phyloP scores from a whole-genome alignment of 2,888 invertebrate species.

The Pherbina coryleti region DNA sequence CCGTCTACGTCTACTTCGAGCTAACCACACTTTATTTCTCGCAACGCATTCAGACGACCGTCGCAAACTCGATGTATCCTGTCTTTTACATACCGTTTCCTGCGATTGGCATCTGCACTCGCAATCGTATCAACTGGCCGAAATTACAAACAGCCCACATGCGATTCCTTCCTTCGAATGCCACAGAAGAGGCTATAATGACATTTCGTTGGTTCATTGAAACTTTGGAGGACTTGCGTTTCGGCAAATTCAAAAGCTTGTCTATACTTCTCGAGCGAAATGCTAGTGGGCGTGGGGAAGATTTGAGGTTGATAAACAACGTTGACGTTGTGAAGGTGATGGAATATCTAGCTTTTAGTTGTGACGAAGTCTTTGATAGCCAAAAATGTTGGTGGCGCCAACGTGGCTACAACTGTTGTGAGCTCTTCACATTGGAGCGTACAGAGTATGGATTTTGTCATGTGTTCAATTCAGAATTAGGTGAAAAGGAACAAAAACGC shows the following conservation, averaged over 20 bases:
- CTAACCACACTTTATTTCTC: constrained; percentile 56
- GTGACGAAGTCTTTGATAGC: constrained; percentile 65
- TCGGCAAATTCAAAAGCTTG: constrained; percentile 50
- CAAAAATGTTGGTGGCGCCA: constrained; percentile 69
- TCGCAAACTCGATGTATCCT: constrained; percentile 62
- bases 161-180: constrained; percentile 58
- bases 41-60: constrained; percentile 60
- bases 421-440: constrained; percentile 68
- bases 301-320: constrained; percentile 54
- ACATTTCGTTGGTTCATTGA: constrained; percentile 58
- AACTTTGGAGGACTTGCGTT: constrained; percentile 50
- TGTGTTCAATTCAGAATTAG: constrained; percentile 69
- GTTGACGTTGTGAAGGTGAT: constrained; percentile 58
- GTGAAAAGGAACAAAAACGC: constrained; percentile 45
- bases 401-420: constrained; percentile 68
- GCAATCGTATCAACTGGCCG: constrained; percentile 60
- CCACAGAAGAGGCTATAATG: constrained; percentile 45
- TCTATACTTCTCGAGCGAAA: constrained; percentile 48
- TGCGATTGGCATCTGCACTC: constrained; percentile 62
- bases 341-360: constrained; percentile 53
- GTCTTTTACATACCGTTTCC: constrained; percentile 62
- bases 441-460: constrained; percentile 70
- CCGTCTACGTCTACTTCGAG: constrained; percentile 57
- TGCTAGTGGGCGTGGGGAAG: neutral
- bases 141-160: constrained; percentile 54